Conservation (phyloP, 2,797 vertebrate species). For the Platalea minor region DNA sequence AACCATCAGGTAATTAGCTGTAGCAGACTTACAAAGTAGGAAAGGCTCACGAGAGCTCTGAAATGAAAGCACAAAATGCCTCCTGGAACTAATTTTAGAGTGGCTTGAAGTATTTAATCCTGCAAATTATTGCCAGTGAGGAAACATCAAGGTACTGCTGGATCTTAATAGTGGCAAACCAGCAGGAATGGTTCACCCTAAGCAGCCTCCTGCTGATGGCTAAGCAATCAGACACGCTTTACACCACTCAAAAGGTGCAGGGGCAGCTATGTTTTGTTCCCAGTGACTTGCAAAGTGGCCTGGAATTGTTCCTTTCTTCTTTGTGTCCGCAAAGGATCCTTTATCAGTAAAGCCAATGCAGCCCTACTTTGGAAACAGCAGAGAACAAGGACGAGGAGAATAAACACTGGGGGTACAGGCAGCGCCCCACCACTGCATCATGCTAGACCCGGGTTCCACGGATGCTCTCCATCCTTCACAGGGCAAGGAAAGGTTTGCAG, state of each 20-base stretch:
- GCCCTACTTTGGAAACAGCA: background rate
- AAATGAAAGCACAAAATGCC: constrained; percentile 51
- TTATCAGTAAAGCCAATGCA: background rate
- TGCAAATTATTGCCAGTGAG: constrained; percentile 58
- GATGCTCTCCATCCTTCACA: background rate
- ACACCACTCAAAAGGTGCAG: background rate
- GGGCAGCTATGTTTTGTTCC: background rate
- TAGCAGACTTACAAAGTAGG: constrained; percentile 23
- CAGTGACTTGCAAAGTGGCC: background rate
- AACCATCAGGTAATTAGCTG: constrained; percentile 61
- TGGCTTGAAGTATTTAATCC: constrained; percentile 60
- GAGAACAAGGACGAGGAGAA: background rate
- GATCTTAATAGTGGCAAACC: constrained; percentile 30
- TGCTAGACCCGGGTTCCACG: rapidly evolving
- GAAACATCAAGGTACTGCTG: constrained; percentile 42
- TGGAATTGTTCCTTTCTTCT: background rate
- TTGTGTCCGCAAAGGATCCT: background rate
- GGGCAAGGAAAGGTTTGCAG: background rate
- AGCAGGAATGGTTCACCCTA: constrained; percentile 14
- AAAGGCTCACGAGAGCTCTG: constrained; percentile 47
- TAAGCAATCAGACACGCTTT: background rate
- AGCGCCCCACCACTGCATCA: background rate
- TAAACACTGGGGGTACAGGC: background rate
- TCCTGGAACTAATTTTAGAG: constrained; percentile 62
- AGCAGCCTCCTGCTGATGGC: constrained; percentile 31